phyloP scores from a whole-genome alignment of 2,797 vertebrate genomes.

The Emydoidea blandingii region DNA sequence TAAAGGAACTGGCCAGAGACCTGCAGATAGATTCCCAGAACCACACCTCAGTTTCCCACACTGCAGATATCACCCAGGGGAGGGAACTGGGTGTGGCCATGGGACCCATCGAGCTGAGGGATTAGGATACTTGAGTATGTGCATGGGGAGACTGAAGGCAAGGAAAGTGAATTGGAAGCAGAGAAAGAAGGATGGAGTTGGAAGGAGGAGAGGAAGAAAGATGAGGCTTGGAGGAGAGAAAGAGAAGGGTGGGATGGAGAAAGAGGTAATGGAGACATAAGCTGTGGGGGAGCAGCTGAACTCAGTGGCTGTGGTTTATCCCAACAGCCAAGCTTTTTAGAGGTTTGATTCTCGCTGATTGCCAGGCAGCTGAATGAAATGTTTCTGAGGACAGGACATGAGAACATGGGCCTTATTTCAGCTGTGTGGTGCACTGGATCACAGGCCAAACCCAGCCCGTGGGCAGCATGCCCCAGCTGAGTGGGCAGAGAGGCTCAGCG shows the following conservation, averaged over 20 bases:
- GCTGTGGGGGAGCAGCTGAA: neutral
- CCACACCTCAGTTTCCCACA: fast-evolving
- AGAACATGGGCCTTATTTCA: neutral
- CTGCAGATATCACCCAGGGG: neutral
- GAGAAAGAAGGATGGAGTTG: too few species aligned
- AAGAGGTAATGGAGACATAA: fast-evolving
- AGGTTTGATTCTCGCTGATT: neutral
- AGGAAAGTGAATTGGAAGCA: too few species aligned
- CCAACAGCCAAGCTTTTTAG: fast-evolving
- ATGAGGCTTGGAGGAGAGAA: neutral
- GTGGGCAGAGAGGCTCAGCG: neutral
- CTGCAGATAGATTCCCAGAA: fast-evolving
- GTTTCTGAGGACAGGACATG: fast-evolving
- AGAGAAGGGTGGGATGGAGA: neutral
- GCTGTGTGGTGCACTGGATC: fast-evolving
- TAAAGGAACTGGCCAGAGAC: fast-evolving
- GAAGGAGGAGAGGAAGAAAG: neutral
- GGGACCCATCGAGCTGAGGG: too few species aligned
- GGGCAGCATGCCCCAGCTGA: neutral
- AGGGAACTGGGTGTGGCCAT: neutral
- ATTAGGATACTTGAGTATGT: neutral
- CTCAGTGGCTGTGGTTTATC: neutral
- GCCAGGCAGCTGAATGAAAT: fast-evolving
- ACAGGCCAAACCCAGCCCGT: neutral
- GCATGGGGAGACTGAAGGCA: too few species aligned